phyloP scores from a whole-genome alignment of 2,888 invertebrate genomes.

The Polymixis flavicincta region DNA sequence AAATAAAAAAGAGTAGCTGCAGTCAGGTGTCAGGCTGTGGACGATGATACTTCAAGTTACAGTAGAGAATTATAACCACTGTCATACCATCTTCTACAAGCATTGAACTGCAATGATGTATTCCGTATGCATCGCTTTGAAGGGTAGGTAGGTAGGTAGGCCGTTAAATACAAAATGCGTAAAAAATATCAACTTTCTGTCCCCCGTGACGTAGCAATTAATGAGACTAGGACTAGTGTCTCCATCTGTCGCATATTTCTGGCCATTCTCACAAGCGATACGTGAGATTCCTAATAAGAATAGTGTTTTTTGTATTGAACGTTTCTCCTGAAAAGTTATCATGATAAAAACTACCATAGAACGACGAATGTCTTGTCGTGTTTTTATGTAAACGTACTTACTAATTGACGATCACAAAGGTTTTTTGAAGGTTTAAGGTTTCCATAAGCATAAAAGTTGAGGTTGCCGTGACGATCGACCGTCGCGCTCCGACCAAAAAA shows the following conservation, averaged over 20 bases:
- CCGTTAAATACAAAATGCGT: too few species aligned
- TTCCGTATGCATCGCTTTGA: too few species aligned
- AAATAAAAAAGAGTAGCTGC: too few species aligned
- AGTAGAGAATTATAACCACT: too few species aligned
- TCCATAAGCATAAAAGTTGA: neutral
- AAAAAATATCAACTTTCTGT: neutral
- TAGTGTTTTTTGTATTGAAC: too few species aligned
- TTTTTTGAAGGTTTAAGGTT: neutral
- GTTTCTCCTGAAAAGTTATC: neutral
- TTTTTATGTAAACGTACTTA: neutral
- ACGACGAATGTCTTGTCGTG: too few species aligned
- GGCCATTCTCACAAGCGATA: neutral
- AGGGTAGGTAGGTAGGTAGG: too few species aligned
- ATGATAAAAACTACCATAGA: neutral
- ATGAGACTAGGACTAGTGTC: constrained; percentile 24
- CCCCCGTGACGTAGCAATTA: neutral
- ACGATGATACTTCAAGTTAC: too few species aligned
- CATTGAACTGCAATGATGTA: too few species aligned
- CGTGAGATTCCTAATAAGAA: neutral
- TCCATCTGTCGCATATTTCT: constrained; percentile 35
- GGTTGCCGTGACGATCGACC: neutral
- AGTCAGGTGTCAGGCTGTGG: too few species aligned
- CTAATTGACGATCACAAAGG: neutral
- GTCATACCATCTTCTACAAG: too few species aligned
- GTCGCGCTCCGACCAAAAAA: neutral